These are phyloP conservation scores for Phengaris alcon DNA, from an alignment of 2,888 invertebrate species.

Conservation along the genomic window DNA sequence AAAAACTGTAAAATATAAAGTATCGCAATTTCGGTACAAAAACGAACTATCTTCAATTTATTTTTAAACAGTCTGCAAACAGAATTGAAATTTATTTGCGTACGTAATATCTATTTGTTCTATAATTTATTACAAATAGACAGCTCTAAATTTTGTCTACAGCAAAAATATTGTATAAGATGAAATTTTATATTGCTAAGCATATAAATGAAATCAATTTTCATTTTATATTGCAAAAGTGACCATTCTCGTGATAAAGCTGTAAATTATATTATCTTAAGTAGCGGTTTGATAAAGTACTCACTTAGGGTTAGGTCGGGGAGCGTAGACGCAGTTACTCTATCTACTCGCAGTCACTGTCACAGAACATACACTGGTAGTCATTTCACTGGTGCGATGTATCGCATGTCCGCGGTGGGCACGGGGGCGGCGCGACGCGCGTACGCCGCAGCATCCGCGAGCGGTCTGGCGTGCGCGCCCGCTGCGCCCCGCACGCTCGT, in stretches of 20 bases:
- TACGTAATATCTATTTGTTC: too few relatives aligned
- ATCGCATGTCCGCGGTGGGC: conserved; percentile 42
- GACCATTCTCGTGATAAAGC: neutral
- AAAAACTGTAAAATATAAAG: too few relatives aligned
- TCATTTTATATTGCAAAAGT: neutral
- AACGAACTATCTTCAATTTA: too few relatives aligned
- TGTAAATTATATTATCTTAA: neutral
- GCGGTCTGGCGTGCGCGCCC: conserved; percentile 57
- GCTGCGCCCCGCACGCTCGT: conserved; percentile 53
- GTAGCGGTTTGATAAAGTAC: conserved; percentile 42
- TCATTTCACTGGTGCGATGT: conserved; percentile 54
- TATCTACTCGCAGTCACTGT: conserved; percentile 51
- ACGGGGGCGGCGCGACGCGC: conserved; percentile 55
- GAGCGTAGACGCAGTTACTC: conserved; percentile 51
- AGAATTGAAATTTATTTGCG: too few relatives aligned
- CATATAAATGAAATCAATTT: neutral
- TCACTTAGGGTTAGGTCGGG: conserved; percentile 67
- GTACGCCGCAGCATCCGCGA: conserved; percentile 70
- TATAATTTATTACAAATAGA: too few relatives aligned
- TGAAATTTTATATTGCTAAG: too few relatives aligned
- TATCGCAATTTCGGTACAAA: too few relatives aligned
- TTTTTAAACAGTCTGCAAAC: too few relatives aligned
- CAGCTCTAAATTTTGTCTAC: too few relatives aligned
- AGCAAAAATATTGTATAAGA: too few relatives aligned
- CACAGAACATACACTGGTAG: conserved; percentile 61